Evolutionary conservation across 2,888 invertebrate genomes (phyloP), one percentile per base, ranked within the genome.

Genomic region (Boloria euphrosyne): DNA sequence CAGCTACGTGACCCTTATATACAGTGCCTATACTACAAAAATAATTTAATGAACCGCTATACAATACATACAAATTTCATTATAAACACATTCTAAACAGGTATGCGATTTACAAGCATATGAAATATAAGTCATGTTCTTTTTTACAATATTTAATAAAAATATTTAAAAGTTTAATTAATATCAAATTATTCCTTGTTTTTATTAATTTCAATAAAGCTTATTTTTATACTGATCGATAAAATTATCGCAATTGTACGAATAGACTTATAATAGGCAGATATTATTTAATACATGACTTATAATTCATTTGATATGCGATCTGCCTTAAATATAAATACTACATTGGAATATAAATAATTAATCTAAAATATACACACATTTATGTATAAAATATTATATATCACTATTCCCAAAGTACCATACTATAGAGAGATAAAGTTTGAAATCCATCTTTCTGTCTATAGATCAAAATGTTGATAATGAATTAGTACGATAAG

Each of bases 21-120:
- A 91, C 91, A 91, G 87, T 91, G 89, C 84, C 89, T 89, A 91
- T 66, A 75, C 91, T 90, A 91, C 83, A 91, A 90, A 91, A 92
- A 92, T 92, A 91, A 92, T 91, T 92, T 92, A 91, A 77, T 87
- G 81, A 82, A 87, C 82, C 82, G 82, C 87, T 90, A 88, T 91
- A 91, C 89, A 90, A 77, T 87, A 86, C 84, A 82, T 89, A 89
- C 86, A 89, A 83, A 76, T 62, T 63, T 57, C 22, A 60, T 60
- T 66, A 44, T 61, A 58, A 53, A 51, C 65, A 65, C 38, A 46
- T 18, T 49, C 54, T 62, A 54, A 57, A 70, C 17, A 27, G 46
- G 50, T 38, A 60, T 46, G 49, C 47, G 51, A 62, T 67, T 60
- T 67, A 70, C 49, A 67, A 57, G 43, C 59, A 59, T 46, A 67